A percentile compares a stretch with the other conserved stretches of the same genome.
These are phyloP conservation scores for Biston stratarius DNA, from an alignment of 2,888 invertebrate species.

Conservation along the genomic window DNA sequence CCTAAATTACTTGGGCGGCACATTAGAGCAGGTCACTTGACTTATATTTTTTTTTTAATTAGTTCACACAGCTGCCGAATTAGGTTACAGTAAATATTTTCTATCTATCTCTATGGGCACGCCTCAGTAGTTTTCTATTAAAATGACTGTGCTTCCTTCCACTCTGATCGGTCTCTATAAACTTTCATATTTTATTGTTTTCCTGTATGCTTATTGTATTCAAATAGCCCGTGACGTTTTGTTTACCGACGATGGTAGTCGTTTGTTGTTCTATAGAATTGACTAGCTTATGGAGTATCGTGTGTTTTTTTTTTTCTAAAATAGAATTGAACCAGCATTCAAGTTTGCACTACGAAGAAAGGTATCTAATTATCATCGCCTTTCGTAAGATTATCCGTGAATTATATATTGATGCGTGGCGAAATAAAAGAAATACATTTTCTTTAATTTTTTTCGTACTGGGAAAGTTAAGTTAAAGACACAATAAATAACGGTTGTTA, in stretches of 20 bases:
- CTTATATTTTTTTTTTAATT: too few species aligned
- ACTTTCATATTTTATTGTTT: slow-evolving; percentile 23
- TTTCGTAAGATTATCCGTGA: too few species aligned
- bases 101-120: background rate
- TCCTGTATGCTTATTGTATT: slow-evolving; percentile 19
- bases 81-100: background rate
- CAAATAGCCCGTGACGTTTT: slow-evolving; percentile 12
- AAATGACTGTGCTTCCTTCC: slow-evolving; percentile 20
- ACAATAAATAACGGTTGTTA: background rate
- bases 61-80: too few species aligned
- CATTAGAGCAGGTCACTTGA: too few species aligned
- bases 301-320: background rate
- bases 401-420: too few species aligned
- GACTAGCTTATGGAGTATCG: background rate
- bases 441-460: too few species aligned
- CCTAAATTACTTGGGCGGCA: too few species aligned
- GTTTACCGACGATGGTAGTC: slow-evolving; percentile 4
- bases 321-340: background rate
- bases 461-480: too few species aligned
- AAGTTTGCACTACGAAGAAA: too few species aligned
- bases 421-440: too few species aligned
- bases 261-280: slow-evolving; percentile 8
- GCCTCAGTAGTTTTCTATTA: slow-evolving; percentile 12
- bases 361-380: too few species aligned
- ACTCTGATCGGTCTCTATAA: slow-evolving; percentile 21